Base-by-base conservation (phyloP, 2,113 vertebrate genomes). In the Nipponia nippon region DNA sequence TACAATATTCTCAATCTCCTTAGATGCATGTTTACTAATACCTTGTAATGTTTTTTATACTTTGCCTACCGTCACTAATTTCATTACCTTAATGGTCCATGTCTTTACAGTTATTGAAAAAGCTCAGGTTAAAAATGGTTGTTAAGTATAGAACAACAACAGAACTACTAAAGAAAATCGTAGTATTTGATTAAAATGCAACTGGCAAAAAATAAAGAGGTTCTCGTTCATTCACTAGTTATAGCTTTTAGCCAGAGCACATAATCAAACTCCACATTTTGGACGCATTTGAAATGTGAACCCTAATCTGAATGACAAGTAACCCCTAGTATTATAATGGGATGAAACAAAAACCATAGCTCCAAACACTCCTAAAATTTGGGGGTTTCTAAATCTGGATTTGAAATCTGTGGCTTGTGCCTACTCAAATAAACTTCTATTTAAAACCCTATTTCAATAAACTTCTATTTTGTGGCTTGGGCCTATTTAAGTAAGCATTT, bases 401-500 rank as follows among this genome's bases (percentile, higher is more conserved):
- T 94, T 94, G 42, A 96, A 95, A 85, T 85, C 1, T 95, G 89
- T 95, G 89, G 89, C 46, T 93, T 96, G 42, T 80, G 94, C 63
- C 26, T 95, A 73, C 75, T 90, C 78, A 97, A 97, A 97, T 79
- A 97, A 89, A 89, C 91, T 94, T 94, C 83, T 94, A 85, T 91
- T 95, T 97, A 97, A 97, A 97, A 53, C 40, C 29, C n/a, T 89
- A 58, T 76, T 94, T 93, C 89, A 97, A 95, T 91, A 92, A 95
- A 95, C 94, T 89, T 87, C 70, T 95, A 49, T 94, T 97, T 95
- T 96, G 97, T 95, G 94, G 95, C 66, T 94, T 93, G 34, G 85
- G 77, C 42, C 93, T 92, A 86, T 96, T 95, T 96, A 95, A 90
- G 92, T 94, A 96, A 96, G 78, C 70, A 67, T 96, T 97, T 96